A percentile compares a stretch with the other conserved stretches of the same genome.
Evolutionary conservation across 2,888 invertebrate species (phyloP).

Genomic region (Drosophila falleni): DNA sequence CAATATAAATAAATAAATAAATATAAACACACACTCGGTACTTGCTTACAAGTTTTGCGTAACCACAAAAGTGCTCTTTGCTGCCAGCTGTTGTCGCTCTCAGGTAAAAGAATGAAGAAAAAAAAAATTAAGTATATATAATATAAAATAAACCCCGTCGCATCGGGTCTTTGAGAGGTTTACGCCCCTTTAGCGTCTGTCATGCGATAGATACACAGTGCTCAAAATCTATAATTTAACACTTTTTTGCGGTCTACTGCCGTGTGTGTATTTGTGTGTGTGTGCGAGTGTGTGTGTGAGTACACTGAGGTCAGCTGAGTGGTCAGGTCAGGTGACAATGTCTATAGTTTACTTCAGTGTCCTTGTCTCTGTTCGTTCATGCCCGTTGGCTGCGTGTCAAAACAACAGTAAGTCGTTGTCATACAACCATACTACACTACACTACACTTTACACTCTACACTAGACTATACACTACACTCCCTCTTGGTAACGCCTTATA

Average conservation of each 20-base stretch:
- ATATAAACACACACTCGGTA: conserved; percentile 5
- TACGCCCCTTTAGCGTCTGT: conserved; percentile 21
- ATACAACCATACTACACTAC: conserved; percentile 4
- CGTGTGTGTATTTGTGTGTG: neutral
- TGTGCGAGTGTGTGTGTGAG: neutral
- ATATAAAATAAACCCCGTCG: conserved; percentile 1
- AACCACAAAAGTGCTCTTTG: conserved; percentile 41
- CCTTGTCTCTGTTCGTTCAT: conserved; percentile 15
- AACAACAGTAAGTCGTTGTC: conserved; percentile 73
- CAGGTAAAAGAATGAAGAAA: conserved; percentile 31
- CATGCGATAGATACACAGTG: conserved; percentile 33
- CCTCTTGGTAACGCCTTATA: conserved; percentile 21
- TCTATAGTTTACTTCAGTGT: conserved; percentile 8
- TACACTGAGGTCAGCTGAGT: neutral
- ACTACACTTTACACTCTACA: neutral
- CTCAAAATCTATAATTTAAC: conserved; percentile 74
- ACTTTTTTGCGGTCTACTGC: conserved; percentile 64
- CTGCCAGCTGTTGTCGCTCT: conserved; percentile 66
- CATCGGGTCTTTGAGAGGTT: conserved; percentile 6
- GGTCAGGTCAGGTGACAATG: conserved; percentile 34
- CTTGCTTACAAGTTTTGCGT: conserved; percentile 25
- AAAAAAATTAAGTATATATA: neutral
- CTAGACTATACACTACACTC: neutral
- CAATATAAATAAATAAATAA: neutral
- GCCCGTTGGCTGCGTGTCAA: conserved; percentile 83